Conservation (phyloP, 2,797 vertebrate species). For the Pangasius mekongensis region DNA sequence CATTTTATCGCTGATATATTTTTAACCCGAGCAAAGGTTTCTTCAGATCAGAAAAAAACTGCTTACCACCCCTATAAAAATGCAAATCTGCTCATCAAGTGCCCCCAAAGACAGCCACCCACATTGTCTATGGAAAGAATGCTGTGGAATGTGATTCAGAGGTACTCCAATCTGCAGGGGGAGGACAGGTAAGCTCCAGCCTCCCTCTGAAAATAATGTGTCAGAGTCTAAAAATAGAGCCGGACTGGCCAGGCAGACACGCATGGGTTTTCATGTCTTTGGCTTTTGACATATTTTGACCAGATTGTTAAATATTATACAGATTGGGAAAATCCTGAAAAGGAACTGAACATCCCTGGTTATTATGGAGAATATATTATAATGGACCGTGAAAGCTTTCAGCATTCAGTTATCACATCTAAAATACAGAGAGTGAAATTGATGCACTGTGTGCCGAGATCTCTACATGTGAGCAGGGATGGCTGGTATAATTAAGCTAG, state of each 20-base stretch:
- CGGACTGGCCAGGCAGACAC: conserved; percentile 30
- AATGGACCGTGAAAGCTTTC: not conserved
- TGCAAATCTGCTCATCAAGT: conserved; percentile 34
- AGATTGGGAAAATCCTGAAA: not conserved
- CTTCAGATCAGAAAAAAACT: not conserved
- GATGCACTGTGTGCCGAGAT: not conserved
- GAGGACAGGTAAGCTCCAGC: conserved; percentile 41
- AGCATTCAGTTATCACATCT: too few species aligned
- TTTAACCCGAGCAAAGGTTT: not conserved
- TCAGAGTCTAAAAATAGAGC: conserved; percentile 37
- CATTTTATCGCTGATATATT: not conserved
- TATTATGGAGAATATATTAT: not conserved
- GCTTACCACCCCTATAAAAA: conserved; percentile 21
- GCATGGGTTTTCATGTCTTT: conserved; percentile 4
- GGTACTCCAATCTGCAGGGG: conserved; percentile 8
- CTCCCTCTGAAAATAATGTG: conserved; percentile 22
- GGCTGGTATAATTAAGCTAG: not conserved
- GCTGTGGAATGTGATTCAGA: conserved; percentile 24
- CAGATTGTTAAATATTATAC: not conserved
- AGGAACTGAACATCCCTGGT: not conserved
- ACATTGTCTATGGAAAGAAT: conserved; percentile 20
- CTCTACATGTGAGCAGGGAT: not conserved
- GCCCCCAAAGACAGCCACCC: conserved; percentile 28
- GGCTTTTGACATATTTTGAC: conserved; percentile 6
- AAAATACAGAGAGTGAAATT: not conserved